Conservation (phyloP, 92 coral and sea anemone genomes). For the Virgularia gustaviana region DNA sequence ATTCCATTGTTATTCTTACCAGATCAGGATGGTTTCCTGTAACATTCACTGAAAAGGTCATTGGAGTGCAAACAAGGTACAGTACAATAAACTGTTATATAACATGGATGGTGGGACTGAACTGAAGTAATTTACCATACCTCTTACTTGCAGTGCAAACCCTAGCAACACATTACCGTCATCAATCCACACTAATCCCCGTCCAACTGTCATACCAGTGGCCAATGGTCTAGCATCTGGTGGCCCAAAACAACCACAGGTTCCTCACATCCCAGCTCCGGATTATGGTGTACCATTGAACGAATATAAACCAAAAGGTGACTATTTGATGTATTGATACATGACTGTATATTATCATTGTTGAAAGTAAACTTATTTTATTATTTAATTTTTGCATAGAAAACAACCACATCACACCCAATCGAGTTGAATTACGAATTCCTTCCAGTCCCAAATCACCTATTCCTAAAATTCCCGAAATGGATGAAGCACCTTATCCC, state of each 20-base stretch:
- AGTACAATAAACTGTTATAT: neutral
- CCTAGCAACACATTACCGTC: conserved; percentile 25
- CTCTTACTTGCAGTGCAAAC: neutral
- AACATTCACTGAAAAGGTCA: conserved; percentile 64
- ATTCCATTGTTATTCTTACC: neutral
- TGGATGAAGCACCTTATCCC: conserved; percentile 22
- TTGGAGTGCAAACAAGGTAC: conserved; percentile 73
- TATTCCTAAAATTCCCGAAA: no score
- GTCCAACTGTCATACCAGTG: conserved; percentile 20
- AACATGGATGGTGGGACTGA: neutral
- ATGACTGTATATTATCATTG: no score
- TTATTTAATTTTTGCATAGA: neutral
- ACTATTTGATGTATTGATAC: neutral
- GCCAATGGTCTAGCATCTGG: neutral
- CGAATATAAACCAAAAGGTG: neutral
- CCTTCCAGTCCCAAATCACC: no score
- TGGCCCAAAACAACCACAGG: neutral
- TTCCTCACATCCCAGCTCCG: conserved; percentile 13
- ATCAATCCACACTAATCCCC: conserved; percentile 12
- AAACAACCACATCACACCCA: conserved; percentile 17
- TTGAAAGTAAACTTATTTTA: no score
- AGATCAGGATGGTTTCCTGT: conserved; percentile 92
- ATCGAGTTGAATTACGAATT: no score
- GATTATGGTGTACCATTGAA: conserved; percentile 35
- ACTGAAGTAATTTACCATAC: neutral